Base-by-base conservation (phyloP, 30 jellyfish, hydroid and myxozoan species). In the Chironex yamaguchii region DNA sequence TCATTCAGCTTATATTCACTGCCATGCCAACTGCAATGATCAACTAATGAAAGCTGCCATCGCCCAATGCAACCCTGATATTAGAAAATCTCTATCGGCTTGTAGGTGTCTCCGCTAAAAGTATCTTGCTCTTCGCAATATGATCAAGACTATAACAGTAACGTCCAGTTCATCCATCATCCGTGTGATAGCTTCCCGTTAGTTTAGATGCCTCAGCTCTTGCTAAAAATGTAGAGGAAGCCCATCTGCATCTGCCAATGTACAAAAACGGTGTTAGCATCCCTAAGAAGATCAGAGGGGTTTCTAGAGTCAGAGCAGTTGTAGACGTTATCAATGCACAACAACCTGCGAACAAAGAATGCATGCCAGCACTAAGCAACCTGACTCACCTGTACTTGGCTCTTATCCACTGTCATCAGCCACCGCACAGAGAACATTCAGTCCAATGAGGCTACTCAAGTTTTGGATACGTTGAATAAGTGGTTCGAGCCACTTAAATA, bases 171-270 rank as follows among this genome's bases (percentile, higher is more conserved):
- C n/a, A n/a, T n/a, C n/a, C n/a, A n/a, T n/a, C n/a, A n/a, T n/a
- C n/a, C n/a, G n/a, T n/a, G n/a, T n/a, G n/a, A n/a, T n/a, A n/a
- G n/a, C n/a, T n/a, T n/a, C n/a, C n/a, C n/a, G n/a, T n/a, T n/a
- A n/a, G n/a, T n/a, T n/a, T n/a, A n/a, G n/a, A n/a, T n/a, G n/a
- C n/a, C n/a, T n/a, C n/a, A n/a, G n/a, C n/a, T n/a, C n/a, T n/a
- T n/a, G n/a, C n/a, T n/a, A n/a, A n/a, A n/a, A n/a, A n/a, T n/a
- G n/a, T n/a, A n/a, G n/a, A n/a, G 42, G 36, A 71, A 42, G 85
- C 85, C 42, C 85, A 71, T 42, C 85, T 71, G 14, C 85, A 36
- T 71, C 72, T 71, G 71, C 85, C 71, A 35, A 71, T 71, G 85
- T 35, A 11, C 85, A 71, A 42, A 49, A 71, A 71, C 9, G 26